Base-by-base conservation (phyloP, 1,140 invertebrate genomes). In the Polypedilum vanderplanki region DNA sequence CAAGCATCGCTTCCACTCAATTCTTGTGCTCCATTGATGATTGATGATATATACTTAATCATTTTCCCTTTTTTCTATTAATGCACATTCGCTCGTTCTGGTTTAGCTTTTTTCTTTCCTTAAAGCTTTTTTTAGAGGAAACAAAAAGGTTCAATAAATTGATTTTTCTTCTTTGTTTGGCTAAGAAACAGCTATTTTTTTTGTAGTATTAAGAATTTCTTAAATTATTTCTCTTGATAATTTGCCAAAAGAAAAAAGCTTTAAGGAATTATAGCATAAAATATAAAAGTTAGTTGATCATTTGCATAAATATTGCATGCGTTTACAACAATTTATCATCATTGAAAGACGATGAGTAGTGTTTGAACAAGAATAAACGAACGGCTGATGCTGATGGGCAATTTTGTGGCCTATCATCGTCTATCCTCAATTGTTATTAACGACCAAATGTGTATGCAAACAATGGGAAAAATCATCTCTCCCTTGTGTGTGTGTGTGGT, bases 391-490 rank as follows among this genome's bases (percentile, higher is more conserved):
- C 46, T 57, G 46, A 57, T 57, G 46, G 46, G 46, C n/a, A 57
- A 57, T 57, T 57, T 57, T 57, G 46, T 57, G 46, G 46, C 46
- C 46, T 57, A 57, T 57, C 46, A 57, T 57, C 46, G 46, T n/a
- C 46, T 57, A n/a, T 57, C 12, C 46, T 33, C 24, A 33, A n/a
- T n/a, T 33, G 24, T 33, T 33, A 33, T 33, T 33, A 57, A 57
- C 46, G 46, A 57, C 46, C 46, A 57, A 57, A 57, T 57, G 46
- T n/a, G 9, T 46, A 46, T 46, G 12, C 46, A 57, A 57, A 57
- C 46, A 57, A 57, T 57, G 46, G 46, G 46, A 57, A n/a, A 57
- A n/a, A 57, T 57, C 46, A n/a, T 57, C n/a, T 57, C n/a, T 57
- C 24, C 46, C n/a, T 57, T 57, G 46, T 57, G 46, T n/a, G 46